phyloP scores from a whole-genome alignment of 2,113 vertebrate genomes.

The Lethenteron camtschaticum region DNA sequence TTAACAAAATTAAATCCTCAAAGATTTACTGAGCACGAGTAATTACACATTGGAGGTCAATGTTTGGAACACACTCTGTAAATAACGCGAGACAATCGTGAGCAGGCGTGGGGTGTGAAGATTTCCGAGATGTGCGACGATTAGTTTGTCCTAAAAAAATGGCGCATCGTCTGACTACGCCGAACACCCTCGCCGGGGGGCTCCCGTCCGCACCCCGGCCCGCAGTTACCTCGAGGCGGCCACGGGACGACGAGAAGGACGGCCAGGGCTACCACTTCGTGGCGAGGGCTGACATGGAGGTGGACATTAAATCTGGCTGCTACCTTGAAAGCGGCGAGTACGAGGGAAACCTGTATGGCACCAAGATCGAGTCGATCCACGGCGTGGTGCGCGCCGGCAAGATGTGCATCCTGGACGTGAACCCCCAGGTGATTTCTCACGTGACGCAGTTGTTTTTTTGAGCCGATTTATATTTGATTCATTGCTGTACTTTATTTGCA shows the following conservation, averaged over 20 bases:
- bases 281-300: slow-evolving; percentile 61
- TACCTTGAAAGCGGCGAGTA: slow-evolving; percentile 93
- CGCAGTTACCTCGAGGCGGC: slow-evolving; percentile 64
- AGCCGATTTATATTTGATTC: neutral
- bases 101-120: too few species aligned
- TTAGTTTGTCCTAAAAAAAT: slow-evolving; percentile 4
- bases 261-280: slow-evolving; percentile 80
- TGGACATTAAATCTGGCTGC: slow-evolving; percentile 60
- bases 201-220: slow-evolving; percentile 13
- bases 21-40: too few species aligned
- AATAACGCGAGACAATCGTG: too few species aligned
- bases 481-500: neutral
- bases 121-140: too few species aligned
- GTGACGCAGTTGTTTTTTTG: neutral
- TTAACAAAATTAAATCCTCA: too few species aligned
- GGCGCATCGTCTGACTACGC: too few species aligned
- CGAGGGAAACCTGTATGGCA: slow-evolving; percentile 88
- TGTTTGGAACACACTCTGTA: too few species aligned
- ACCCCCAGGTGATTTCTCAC: slow-evolving; percentile 51
- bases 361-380: slow-evolving; percentile 88
- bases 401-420: slow-evolving; percentile 88
- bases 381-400: slow-evolving; percentile 59
- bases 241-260: slow-evolving; percentile 76
- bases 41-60: too few species aligned
- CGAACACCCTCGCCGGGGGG: too few species aligned